Evolutionary conservation across 2,888 invertebrate species (phyloP).

Genomic region (Stegophylla sp.): DNA sequence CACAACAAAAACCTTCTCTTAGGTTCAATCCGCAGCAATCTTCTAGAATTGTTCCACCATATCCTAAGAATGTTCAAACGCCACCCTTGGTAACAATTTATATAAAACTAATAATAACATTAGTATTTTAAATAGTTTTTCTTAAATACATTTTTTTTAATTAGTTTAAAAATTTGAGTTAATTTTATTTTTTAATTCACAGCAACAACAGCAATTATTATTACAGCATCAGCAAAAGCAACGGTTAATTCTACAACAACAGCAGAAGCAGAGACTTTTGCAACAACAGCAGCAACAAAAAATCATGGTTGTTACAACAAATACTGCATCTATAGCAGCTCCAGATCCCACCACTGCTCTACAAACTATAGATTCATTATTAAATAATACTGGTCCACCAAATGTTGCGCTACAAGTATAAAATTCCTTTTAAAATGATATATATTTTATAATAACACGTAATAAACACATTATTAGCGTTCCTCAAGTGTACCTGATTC

Average conservation of each 20-base stretch:
- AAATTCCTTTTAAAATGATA: background rate
- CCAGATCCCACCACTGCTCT: constrained; percentile 65
- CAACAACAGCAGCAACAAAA: constrained; percentile 83
- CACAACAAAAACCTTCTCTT: constrained; percentile 28
- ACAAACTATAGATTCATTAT: constrained; percentile 81
- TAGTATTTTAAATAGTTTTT: background rate
- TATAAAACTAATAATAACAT: background rate
- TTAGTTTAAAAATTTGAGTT: background rate
- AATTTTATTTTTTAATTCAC: constrained; percentile 22
- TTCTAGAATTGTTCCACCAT: constrained; percentile 7
- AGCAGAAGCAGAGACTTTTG: constrained; percentile 72
- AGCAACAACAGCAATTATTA: constrained; percentile 60
- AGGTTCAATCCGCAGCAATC: constrained; percentile 40
- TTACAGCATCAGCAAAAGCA: constrained; percentile 65
- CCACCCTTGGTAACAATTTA: constrained; percentile 49
- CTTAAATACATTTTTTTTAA: background rate
- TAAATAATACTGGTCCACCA: constrained; percentile 85
- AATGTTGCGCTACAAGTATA: constrained; percentile 82
- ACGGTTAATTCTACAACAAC: constrained; percentile 66
- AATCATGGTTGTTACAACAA: constrained; percentile 79
- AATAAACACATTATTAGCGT: constrained; percentile 64
- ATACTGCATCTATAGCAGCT: constrained; percentile 72
- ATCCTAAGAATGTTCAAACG: constrained; percentile 35
- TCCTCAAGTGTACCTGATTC: constrained; percentile 68
- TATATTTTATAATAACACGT: constrained; percentile 1